A percentile compares a stretch with the other conserved stretches of the same genome.
phyloP scores from a whole-genome alignment of 2,113 vertebrate genomes.

The Dipodomys spectabilis region DNA sequence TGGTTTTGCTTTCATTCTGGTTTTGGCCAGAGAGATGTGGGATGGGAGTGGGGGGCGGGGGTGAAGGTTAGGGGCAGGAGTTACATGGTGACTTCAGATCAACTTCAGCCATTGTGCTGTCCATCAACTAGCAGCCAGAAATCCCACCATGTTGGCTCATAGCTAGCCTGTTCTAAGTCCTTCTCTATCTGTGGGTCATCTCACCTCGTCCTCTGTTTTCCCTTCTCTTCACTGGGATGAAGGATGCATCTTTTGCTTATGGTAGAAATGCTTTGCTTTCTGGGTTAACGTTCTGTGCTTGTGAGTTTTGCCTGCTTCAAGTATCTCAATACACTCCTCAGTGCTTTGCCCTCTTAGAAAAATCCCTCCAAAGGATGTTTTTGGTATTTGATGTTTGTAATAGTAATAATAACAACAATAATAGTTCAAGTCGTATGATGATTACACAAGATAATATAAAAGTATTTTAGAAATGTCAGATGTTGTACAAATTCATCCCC shows the following conservation, averaged over 20 bases:
- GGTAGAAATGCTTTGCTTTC: neutral
- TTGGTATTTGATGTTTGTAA: neutral
- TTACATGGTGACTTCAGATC: neutral
- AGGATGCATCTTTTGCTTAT: neutral
- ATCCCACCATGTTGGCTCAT: rapidly evolving
- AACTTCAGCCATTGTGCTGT: neutral
- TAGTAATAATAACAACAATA: neutral
- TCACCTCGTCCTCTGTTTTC: too few species aligned
- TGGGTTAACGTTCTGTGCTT: neutral
- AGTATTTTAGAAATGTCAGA: neutral
- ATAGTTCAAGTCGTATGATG: neutral
- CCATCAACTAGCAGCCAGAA: neutral
- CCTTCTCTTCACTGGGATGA: neutral
- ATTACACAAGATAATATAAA: neutral
- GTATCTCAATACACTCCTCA: neutral
- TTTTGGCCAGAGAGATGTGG: neutral
- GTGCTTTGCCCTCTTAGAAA: too few species aligned
- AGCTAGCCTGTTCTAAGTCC: neutral
- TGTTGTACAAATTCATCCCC: neutral
- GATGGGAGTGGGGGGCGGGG: too few species aligned
- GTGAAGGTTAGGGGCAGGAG: neutral
- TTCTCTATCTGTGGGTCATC: neutral
- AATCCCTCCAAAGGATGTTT: neutral
- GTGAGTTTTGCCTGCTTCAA: neutral
- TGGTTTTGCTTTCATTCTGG: neutral